Evolutionary conservation across 2,113 vertebrate genomes (phyloP), one percentile per base, ranked within the genome.

Genomic region (Dasyornis broadbenti): DNA sequence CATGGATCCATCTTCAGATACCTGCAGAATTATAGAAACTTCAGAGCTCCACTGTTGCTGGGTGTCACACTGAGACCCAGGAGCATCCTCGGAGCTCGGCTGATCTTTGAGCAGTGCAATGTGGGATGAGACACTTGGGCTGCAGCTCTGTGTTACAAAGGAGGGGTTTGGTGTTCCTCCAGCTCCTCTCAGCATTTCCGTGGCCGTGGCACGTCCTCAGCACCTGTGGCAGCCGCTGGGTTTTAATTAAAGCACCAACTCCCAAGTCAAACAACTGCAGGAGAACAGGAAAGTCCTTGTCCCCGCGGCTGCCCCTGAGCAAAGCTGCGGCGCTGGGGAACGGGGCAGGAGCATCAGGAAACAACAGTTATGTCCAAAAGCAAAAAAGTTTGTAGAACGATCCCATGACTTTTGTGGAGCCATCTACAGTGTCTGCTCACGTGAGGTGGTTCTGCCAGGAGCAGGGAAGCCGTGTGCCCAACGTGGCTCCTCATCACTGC

Each of bases 231-330:
- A 82, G 79, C 91, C 68, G 10, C 75, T 37, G 89, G 88, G 82
- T 44, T 83, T 94, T 22, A 73, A 30, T 73, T 49, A 64, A 77
- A 96, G 95, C 93, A 96, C 93, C 95, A 96, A 86, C 84, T 95
- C 95, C 95, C 37, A 82, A 57, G 64, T 73, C 76, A 61, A 45
- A 63, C 1, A 42, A 83, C 90, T 85, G 79, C 85, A 83, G 92
- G 91, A 95, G 96, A 95, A 94, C 50, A 86, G n/a, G 82, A 80
- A 94, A 86, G 87, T 89, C 72, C 70, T 69, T 3, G 1, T 49
- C 86, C 94, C 91, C 1, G 0, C 5, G 27, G 90, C 92, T 57
- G 88, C 66, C 61, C 81, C 92, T 35, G 94, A 93, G 78, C 82
- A 44, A 81, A 91, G 56, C 81, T n/a, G 52, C 0, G 0, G 60